Evolutionary conservation across 2,888 invertebrate species (phyloP).

Genomic region (Phyllotreta striolata): DNA sequence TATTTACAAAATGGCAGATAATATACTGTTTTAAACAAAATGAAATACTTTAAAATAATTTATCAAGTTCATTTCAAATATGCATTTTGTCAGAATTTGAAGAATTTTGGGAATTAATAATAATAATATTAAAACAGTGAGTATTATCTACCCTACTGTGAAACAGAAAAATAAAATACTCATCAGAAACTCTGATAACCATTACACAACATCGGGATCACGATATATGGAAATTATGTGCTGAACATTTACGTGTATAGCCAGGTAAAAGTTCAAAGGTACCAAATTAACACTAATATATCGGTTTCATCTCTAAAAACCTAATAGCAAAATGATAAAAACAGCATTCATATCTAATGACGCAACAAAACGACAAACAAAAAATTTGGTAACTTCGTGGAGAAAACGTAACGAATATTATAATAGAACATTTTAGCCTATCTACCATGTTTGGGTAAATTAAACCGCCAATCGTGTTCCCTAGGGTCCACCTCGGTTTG

Average conservation of each 20-base stretch:
- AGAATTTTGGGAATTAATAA: too few species aligned
- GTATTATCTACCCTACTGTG: background rate
- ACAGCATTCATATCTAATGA: background rate
- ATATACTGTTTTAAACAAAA: too few species aligned
- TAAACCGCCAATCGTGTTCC: conserved; percentile 66
- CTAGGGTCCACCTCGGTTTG: conserved; percentile 64
- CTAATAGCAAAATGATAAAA: conserved; percentile 4
- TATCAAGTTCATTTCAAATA: too few species aligned
- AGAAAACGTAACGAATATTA: conserved; percentile 42
- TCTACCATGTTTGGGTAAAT: conserved; percentile 62
- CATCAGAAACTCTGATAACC: conserved; percentile 14
- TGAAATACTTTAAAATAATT: too few species aligned
- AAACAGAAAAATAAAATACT: conserved; percentile 12
- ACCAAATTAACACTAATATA: conserved; percentile 36
- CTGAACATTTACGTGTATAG: conserved; percentile 31
- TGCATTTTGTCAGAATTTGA: too few species aligned
- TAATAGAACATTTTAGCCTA: conserved; percentile 47
- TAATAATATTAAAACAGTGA: too few species aligned
- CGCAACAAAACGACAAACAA: too few species aligned
- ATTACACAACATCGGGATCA: conserved; percentile 27
- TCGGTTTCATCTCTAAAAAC: conserved; percentile 26
- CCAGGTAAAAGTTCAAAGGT: conserved; percentile 22
- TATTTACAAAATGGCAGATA: too few species aligned
- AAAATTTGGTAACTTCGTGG: conserved; percentile 35
- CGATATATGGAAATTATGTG: conserved; percentile 28